These are phyloP conservation scores for Morus bassanus DNA, from an alignment of 2,797 vertebrate genomes.

Conservation along the genomic window DNA sequence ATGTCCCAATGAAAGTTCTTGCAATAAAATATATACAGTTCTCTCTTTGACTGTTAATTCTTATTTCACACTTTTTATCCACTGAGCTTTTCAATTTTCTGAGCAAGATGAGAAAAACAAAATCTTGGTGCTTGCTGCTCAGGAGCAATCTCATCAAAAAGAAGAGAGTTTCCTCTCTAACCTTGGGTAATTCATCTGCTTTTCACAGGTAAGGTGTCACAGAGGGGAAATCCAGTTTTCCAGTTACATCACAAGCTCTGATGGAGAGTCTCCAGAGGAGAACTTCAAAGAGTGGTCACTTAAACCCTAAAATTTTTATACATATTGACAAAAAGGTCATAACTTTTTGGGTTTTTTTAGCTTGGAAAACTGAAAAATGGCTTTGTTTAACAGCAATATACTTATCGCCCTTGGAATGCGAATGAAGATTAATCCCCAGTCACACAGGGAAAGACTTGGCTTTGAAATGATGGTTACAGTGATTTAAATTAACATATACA, in stretches of 20 bases:
- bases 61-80: conserved; percentile 23
- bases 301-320: background rate
- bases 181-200: background rate
- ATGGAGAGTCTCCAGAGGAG: background rate
- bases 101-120: background rate
- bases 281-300: background rate
- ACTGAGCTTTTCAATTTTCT: conserved; percentile 19
- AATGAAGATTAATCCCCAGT: conserved; percentile 53
- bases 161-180: background rate
- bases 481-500: conserved; percentile 47
- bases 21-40: background rate
- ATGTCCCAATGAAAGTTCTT: background rate
- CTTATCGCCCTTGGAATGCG: background rate
- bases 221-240: background rate
- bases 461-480: conserved; percentile 26
- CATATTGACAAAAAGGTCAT: background rate
- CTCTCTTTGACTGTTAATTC: conserved; percentile 4
- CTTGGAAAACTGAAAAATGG: background rate
- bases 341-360: background rate
- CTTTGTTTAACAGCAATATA: conserved; percentile 6
- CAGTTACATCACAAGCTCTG: background rate
- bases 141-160: background rate
- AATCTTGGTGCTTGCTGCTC: background rate
- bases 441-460: background rate
- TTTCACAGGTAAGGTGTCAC: background rate